Base-by-base conservation (phyloP, 2,113 vertebrate genomes). In the Zootoca vivipara region DNA sequence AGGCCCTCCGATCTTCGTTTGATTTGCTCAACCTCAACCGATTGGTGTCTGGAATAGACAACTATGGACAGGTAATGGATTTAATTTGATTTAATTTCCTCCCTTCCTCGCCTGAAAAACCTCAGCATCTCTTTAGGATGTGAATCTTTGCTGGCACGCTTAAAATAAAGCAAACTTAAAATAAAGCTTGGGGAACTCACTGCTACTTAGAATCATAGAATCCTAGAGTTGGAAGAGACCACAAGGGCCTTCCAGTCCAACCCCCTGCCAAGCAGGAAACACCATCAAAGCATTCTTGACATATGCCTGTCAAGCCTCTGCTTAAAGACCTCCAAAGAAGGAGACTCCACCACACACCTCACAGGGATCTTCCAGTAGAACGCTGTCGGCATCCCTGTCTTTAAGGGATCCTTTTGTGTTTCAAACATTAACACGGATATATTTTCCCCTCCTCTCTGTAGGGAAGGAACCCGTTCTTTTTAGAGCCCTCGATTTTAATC, bases 11-110 rank as follows among this genome's bases (percentile, higher is more conserved):
- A 92, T 97, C 99, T 13, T 98, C 98, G 40, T 99, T 99, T 92
- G 99, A 99, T 96, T 97, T 99, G 92, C 97, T 99, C 91, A 99
- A 99, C 97, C 98, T 99, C 96, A 99, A 99, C 97, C 98, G 99
- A 95, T 97, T 99, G 75, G 98, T 99, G 92, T 99, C 99, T 94
- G 99, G 99, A 97, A 99, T 99, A 87, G 99, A 99, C 97, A 99
- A 99, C 95, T 99, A 99, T 87, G 99, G 99, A 94, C 99, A 99
- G 98, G 99, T 99, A 98, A 95, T 40, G 92, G 91, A 46, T 46
- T 89, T 88, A 38, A 70, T 83, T 35, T 22, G n/a, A 35, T 83
- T 67, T 8, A 52, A 20, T 35, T 26, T 7, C 67, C 33, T 72
- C 16, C 7, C 26, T 62, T 40, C 28, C 6, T 38, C 9, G 4